Base-by-base conservation (phyloP, 2,888 invertebrate species). In the Hypselothyrea guttata region DNA sequence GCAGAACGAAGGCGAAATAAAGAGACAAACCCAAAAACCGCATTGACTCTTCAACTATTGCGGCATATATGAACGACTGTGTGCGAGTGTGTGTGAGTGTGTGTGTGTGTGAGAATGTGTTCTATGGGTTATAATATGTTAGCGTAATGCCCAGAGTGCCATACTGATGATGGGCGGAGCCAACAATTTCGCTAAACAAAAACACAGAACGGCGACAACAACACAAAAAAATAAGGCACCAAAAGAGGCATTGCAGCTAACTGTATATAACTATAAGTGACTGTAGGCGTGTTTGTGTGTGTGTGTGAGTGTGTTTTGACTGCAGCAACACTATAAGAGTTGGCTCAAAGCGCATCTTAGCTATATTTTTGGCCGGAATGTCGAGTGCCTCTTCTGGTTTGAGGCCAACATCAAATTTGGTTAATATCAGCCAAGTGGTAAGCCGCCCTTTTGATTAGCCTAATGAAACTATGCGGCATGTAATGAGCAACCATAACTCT, bases 151-250 rank as follows among this genome's bases (percentile, higher is more conserved):
- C 77, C 22, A 22, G 77, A 76, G 77, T 81, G 77, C 72, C 79
- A 72, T 79, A 62, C 72, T 86, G 86, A 86, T 86, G 83, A 85
- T 81, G 87, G 84, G 84, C 84, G 84, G 84, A 84, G 84, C 84
- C 83, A 84, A 86, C 71, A 76, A 81, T 61, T 81, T 85, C 49
- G 64, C 86, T 83, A 85, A 81, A 83, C 86, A 85, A 85, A 85
- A 83, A 78, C 64, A 76, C 38, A 60, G 42, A 53, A 54, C 56
- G 55, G 40, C 70, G 58, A 58, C 54, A 69, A 69, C 69, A 74
- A 75, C 72, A 74, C 66, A 76, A 79, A 61, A 62, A 22, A 22
- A n/a, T n/a, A 22, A 22, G 22, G 22, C 22, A n/a, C n/a, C n/a
- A 22, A 5, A 22, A 22, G 22, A 70, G 45, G 57, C 73, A 70